A percentile compares a stretch with the other conserved stretches of the same genome.
phyloP scores from a whole-genome alignment of 2,888 invertebrate genomes.

The Netelia virgata region DNA sequence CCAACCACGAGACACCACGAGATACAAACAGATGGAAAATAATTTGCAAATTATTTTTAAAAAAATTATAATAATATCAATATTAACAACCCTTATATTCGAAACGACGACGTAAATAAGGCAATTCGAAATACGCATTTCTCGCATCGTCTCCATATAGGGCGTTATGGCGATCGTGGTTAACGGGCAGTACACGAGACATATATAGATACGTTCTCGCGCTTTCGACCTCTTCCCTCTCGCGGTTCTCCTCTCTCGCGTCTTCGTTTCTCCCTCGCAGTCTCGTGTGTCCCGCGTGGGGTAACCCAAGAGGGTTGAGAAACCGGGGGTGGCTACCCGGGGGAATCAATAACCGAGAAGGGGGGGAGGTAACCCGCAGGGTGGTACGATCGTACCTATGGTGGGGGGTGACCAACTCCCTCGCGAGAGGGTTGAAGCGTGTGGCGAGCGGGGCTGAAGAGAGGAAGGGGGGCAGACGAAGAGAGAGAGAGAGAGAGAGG shows the following conservation, averaged over 20 bases:
- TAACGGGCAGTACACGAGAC: background rate
- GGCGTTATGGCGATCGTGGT: background rate
- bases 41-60: no score
- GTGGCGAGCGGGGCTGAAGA: slow-evolving; percentile 57
- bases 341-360: slow-evolving; percentile 84
- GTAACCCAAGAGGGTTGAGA: slow-evolving; percentile 57
- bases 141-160: background rate
- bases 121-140: background rate
- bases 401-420: slow-evolving; percentile 51
- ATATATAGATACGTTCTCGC: background rate
- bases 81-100: no score
- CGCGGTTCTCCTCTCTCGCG: slow-evolving; percentile 20
- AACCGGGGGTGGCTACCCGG: slow-evolving; percentile 80
- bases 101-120: no score
- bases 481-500: slow-evolving; percentile 33
- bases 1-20: no score
- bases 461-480: slow-evolving; percentile 7
- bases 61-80: no score
- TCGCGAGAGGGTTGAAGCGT: slow-evolving; percentile 57
- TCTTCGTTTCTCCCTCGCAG: background rate
- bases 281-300: slow-evolving; percentile 14
- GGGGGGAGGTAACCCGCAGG: slow-evolving; percentile 77
- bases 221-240: slow-evolving; percentile 56
- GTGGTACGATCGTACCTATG: slow-evolving; percentile 68
- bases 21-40: no score